Conservation (phyloP, 2,113 vertebrate genomes). For the Clinocottus analis region DNA sequence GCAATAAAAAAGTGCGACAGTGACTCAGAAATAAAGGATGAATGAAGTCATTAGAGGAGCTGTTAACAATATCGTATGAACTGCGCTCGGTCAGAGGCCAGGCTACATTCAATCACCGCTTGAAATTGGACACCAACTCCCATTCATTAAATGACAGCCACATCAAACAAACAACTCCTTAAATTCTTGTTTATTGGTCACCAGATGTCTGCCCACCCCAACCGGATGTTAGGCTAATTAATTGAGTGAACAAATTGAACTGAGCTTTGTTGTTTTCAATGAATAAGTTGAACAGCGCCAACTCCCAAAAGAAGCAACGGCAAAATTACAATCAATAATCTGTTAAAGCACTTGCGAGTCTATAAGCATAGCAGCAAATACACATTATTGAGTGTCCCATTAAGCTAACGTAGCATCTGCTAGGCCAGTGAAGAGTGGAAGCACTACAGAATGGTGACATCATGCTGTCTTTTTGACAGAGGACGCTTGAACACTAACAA, state of each 20-base stretch:
- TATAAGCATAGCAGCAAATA: conserved; percentile 44
- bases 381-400: conserved; percentile 61
- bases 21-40: conserved; percentile 52
- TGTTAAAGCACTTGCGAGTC: conserved; percentile 57
- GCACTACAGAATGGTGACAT: conserved; percentile 26
- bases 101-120: conserved; percentile 59
- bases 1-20: conserved; percentile 22
- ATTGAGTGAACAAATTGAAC: conserved; percentile 59
- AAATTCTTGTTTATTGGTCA: conserved; percentile 59
- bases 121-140: conserved; percentile 65
- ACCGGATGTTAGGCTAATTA: conserved; percentile 51
- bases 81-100: conserved; percentile 52
- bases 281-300: conserved; percentile 32
- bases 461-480: conserved; percentile 50
- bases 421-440: conserved; percentile 25
- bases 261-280: conserved; percentile 47
- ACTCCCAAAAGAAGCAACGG: conserved; percentile 43
- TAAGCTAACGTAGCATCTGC: conserved; percentile 55
- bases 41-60: conserved; percentile 64
- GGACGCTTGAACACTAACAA: conserved; percentile 34
- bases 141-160: conserved; percentile 60
- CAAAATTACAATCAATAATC: conserved; percentile 66
- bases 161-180: conserved; percentile 60
- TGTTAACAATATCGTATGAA: conserved; percentile 58
- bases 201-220: conserved; percentile 54